Evolutionary conservation across 2,888 invertebrate species (phyloP).

Genomic region (Drosophila quinaria): DNA sequence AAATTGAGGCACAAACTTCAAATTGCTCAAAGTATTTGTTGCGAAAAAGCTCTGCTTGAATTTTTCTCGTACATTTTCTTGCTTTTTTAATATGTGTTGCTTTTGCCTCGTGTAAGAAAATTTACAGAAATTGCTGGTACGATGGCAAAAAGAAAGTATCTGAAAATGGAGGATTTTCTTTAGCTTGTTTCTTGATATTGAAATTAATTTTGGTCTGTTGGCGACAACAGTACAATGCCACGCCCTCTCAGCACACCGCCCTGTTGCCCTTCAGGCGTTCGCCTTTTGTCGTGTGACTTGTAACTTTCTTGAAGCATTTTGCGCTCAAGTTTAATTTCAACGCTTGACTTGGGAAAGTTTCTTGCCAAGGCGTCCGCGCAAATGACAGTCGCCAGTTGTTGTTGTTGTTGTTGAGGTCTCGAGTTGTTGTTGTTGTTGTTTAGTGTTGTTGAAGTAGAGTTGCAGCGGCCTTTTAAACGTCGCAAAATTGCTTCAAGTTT

Average conservation of each 20-base stretch:
- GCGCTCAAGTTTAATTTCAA: constrained; percentile 75
- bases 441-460: constrained; percentile 25
- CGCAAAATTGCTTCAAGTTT: constrained; percentile 69
- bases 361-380: constrained; percentile 20
- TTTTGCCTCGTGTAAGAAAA: neutral
- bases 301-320: constrained; percentile 69
- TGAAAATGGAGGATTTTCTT: constrained; percentile 14
- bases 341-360: constrained; percentile 77
- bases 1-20: constrained; percentile 34
- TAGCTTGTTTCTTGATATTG: constrained; percentile 47
- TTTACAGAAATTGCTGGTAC: neutral
- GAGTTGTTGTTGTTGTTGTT: constrained; percentile 1
- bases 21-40: constrained; percentile 8
- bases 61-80: constrained; percentile 1
- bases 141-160: too few species aligned
- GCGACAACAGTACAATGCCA: constrained; percentile 33
- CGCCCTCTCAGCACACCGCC: neutral
- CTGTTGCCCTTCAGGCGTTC: neutral
- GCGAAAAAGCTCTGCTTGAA: neutral
- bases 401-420: neutral
- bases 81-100: neutral
- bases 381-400: constrained; percentile 23
- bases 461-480: constrained; percentile 64
- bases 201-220: constrained; percentile 56
- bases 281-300: constrained; percentile 73